Conservation (phyloP, 2,113 vertebrate genomes). For the Pithys albifrons region DNA sequence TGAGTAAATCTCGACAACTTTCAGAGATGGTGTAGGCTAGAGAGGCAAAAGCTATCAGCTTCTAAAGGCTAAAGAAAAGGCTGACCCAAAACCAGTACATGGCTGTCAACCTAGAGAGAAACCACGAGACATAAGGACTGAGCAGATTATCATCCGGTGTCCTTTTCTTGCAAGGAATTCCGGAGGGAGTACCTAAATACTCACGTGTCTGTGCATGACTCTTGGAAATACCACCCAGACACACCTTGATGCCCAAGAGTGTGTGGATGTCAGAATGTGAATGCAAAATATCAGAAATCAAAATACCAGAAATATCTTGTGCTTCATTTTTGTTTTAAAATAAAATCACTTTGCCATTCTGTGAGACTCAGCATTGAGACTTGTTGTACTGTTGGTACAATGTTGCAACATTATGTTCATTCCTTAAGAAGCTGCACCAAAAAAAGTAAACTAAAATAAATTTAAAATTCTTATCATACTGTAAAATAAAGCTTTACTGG, state of each 20-base stretch:
- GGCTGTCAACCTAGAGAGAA: neutral
- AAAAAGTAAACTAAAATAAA: neutral
- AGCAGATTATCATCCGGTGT: neutral
- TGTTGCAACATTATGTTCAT: neutral
- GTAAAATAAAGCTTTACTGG: neutral
- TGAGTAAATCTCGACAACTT: neutral
- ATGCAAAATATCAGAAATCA: neutral
- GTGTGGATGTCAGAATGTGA: neutral
- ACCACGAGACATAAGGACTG: neutral
- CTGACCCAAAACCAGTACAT: neutral
- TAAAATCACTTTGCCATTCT: neutral
- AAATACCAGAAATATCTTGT: neutral
- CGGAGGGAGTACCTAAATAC: neutral
- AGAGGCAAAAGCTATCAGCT: neutral
- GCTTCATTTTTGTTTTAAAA: neutral
- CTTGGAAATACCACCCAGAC: neutral
- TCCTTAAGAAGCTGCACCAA: neutral
- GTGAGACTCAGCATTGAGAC: neutral
- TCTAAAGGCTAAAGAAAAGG: neutral
- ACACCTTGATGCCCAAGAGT: neutral
- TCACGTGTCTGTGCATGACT: fast-evolving
- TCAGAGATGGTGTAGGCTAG: neutral
- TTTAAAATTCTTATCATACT: neutral
- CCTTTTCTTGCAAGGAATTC: neutral
- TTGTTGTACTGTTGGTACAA: neutral